Base-by-base conservation (phyloP, 2,797 vertebrate genomes). In the Arctocebus calabarensis region DNA sequence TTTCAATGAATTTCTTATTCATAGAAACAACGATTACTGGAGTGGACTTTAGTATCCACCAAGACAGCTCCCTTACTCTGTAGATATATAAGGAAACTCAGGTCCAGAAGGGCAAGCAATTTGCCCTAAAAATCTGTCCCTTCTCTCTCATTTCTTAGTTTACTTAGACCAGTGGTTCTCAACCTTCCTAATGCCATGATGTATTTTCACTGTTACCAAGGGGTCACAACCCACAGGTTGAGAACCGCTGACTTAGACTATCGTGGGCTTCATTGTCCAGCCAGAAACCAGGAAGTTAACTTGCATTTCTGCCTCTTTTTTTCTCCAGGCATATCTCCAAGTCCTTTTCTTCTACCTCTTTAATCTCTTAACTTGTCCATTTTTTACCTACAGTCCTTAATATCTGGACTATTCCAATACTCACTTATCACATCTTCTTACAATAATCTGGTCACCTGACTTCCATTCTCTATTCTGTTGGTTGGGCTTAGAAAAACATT, bases 11-110 rank as follows among this genome's bases (percentile, higher is more conserved):
- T 83, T 40, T 82, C 52, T 83, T 75, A 34, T 43, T 59, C 2
- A 16, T 19, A 37, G 77, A 94, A 62, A 27, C 29, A 34, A 6
- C 62, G 43, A 61, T 37, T 23, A 59, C 82, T 82, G 13, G 16
- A 17, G 8, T n/a, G 52, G 57, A 16, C 5, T 0, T 68, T 3
- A 25, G 43, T 5, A 12, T 10, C 10, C 57, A 7, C 4, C 13
- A n/a, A 34, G 14, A 10, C 27, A 82, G 14, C 0, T 2, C 10
- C 59, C 20, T 62, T 1, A 0, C 66, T 82, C 40, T 82, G 4
- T 7, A 55, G 14, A 64, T 4, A 2, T 27, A 40, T 17, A 32
- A 25, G 27, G 43, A 91, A 66, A 22, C 25, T 23, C 34, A 77
- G 16, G 12, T 48, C 40, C 43, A 66, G 37, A 87, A 61, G 62